A percentile compares a stretch with the other conserved stretches of the same genome.
Conservation (phyloP, 2,888 invertebrate species). For the Thelaira solivaga region DNA sequence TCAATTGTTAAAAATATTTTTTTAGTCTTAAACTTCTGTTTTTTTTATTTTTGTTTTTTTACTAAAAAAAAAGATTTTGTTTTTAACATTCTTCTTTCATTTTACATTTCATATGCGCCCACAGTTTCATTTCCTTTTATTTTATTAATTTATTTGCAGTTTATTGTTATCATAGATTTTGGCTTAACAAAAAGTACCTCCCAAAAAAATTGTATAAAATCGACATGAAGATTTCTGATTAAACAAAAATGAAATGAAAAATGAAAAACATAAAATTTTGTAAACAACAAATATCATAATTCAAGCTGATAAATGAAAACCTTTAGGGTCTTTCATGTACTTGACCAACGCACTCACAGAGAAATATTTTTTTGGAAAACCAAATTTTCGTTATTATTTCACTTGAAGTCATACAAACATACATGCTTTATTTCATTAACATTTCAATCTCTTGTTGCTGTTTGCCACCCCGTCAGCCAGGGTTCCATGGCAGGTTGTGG, state of each 20-base stretch:
- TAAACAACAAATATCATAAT: background rate
- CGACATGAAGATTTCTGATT: slow-evolving; percentile 8
- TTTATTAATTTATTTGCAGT: background rate
- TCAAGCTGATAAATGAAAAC: background rate
- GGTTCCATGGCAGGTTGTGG: no score
- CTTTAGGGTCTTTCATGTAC: background rate
- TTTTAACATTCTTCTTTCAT: background rate
- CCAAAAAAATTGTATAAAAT: background rate
- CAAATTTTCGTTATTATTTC: no score
- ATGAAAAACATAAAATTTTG: background rate
- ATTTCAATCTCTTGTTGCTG: no score
- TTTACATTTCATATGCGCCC: slow-evolving; percentile 10
- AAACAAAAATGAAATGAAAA: background rate
- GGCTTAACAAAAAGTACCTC: background rate
- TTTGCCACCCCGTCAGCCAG: no score
- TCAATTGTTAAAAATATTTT: background rate
- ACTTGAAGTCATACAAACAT: background rate
- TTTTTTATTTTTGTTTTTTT: background rate
- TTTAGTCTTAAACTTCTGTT: background rate
- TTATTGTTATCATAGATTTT: background rate
- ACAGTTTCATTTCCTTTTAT: slow-evolving; percentile 23
- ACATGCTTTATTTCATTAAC: no score
- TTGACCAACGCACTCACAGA: no score
- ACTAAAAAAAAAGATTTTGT: background rate
- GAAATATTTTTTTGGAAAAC: no score